Percentiles rank a stretch among this genome's conserved stretches.
phyloP scores from a whole-genome alignment of 92 coral and sea anemone genomes.

The Scolanthus callimorphus region DNA sequence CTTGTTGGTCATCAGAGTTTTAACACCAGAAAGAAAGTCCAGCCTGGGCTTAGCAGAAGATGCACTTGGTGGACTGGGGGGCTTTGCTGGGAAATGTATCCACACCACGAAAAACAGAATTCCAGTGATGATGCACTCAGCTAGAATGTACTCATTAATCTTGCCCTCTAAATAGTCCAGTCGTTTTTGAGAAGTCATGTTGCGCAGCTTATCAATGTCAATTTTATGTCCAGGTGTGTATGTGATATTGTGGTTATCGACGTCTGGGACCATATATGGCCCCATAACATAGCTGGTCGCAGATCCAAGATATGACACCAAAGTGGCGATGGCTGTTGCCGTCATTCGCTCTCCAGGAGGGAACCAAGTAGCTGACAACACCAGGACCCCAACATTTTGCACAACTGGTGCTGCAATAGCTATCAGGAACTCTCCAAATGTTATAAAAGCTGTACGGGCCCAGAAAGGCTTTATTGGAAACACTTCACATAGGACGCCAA shows the following conservation, averaged over 20 bases:
- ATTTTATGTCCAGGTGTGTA: constrained; percentile 65
- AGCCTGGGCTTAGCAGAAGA: constrained; percentile 84
- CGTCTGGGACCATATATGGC: constrained; percentile 90
- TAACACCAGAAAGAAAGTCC: constrained; percentile 79
- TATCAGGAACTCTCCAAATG: constrained; percentile 79
- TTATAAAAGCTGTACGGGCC: constrained; percentile 65
- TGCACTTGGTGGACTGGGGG: constrained; percentile 88
- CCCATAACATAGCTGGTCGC: constrained; percentile 82
- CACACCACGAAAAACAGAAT: constrained; percentile 64
- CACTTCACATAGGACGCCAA: constrained; percentile 73
- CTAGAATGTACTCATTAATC: constrained; percentile 78
- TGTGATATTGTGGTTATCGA: constrained; percentile 67
- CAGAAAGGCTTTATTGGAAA: constrained; percentile 54
- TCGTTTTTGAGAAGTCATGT: constrained; percentile 52
- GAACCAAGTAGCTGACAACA: constrained; percentile 98
- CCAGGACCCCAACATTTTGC: constrained; percentile 78
- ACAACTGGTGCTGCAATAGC: constrained; percentile 88
- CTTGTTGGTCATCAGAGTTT: constrained; percentile 62
- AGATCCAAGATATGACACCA: constrained; percentile 85
- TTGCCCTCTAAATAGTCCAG: constrained; percentile 56
- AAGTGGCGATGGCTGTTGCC: constrained; percentile 89
- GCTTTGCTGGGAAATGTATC: constrained; percentile 90
- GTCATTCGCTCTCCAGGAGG: constrained; percentile 95
- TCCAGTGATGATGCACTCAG: constrained; percentile 72
- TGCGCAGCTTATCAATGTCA: constrained; percentile 60